Percentiles rank a stretch among this genome's conserved stretches.
phyloP scores from a whole-genome alignment of 2,113 vertebrate species.

The Piprites chloris region DNA sequence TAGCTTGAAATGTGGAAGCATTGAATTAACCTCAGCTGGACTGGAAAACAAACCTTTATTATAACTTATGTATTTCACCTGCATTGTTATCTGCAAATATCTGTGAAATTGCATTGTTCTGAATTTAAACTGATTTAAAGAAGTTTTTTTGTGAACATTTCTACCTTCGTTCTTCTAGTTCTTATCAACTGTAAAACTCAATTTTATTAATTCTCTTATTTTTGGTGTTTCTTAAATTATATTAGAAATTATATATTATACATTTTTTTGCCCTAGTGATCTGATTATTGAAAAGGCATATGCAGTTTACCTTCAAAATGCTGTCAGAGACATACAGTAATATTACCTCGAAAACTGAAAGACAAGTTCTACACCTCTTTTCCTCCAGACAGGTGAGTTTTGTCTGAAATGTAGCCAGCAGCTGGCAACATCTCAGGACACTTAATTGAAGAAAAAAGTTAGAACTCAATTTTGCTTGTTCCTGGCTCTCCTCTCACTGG shows the following conservation, averaged over 20 bases:
- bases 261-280: background rate
- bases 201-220: background rate
- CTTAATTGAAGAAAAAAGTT: background rate
- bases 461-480: background rate
- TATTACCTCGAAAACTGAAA: background rate
- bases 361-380: background rate
- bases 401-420: background rate
- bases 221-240: background rate
- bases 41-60: background rate
- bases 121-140: background rate
- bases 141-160: background rate
- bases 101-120: background rate
- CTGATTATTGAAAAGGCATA: background rate
- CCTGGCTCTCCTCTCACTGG: background rate
- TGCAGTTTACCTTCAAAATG: background rate
- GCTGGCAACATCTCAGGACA: background rate
- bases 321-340: background rate
- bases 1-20: background rate
- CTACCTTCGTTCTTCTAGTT: background rate
- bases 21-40: background rate
- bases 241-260: background rate
- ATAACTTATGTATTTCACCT: background rate
- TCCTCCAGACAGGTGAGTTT: background rate
- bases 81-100: background rate
- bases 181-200: background rate